phyloP scores from a whole-genome alignment of 23 tunicate genomes.

The Halocynthia aurantium region DNA sequence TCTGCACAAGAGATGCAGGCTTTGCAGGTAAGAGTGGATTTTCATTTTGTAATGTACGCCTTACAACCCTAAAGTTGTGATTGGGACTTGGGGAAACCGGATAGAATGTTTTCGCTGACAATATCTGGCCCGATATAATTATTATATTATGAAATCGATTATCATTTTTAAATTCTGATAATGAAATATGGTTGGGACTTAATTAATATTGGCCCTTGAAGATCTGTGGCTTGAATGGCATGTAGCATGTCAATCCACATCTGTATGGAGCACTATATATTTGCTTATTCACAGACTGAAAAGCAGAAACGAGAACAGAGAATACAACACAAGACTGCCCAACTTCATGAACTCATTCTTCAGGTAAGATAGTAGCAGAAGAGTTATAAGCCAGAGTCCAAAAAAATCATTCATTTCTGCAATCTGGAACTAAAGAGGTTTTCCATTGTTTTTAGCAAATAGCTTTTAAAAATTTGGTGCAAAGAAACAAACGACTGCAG shows the following conservation, averaged over 20 bases:
- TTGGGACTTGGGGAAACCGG: too few relatives aligned
- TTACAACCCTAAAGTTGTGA: too few relatives aligned
- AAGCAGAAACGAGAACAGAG: conserved; percentile 64
- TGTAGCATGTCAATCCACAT: too few relatives aligned
- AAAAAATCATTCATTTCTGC: too few relatives aligned
- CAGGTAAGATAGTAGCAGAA: conserved; percentile 40
- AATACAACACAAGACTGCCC: conserved; percentile 74
- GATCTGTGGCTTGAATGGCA: too few relatives aligned
- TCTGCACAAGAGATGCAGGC: conserved; percentile 84
- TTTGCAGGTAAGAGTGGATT: conserved; percentile 65
- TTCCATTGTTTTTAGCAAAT: conserved; percentile 60
- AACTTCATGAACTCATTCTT: conserved; percentile 79
- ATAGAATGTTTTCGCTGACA: too few relatives aligned
- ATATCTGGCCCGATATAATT: neutral
- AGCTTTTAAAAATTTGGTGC: conserved; percentile 88
- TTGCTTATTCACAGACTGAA: conserved; percentile 42
- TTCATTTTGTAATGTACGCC: too few relatives aligned
- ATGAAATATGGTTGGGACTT: neutral
- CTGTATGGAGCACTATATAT: too few relatives aligned
- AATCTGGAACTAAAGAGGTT: too few relatives aligned
- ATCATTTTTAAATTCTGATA: neutral
- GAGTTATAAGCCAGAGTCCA: neutral
- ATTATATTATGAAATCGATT: neutral
- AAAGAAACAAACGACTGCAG: conserved; percentile 72
- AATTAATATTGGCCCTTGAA: too few relatives aligned